These are phyloP conservation scores for Gymnothorax reevesii DNA, from an alignment of 2,797 vertebrate genomes.

Conservation along the genomic window DNA sequence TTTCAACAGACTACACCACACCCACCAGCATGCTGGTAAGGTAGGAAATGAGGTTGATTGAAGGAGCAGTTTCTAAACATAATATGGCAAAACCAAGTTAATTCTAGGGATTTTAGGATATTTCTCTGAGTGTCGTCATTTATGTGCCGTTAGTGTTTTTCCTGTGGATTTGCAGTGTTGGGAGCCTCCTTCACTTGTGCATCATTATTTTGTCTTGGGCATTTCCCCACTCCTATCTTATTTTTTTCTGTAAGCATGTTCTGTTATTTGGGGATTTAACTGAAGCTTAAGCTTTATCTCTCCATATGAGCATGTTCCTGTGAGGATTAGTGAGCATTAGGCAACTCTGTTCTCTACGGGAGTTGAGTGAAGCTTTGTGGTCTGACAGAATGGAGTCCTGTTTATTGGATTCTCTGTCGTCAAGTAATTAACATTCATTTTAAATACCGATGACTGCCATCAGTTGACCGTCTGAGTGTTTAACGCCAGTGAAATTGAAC, in stretches of 20 bases:
- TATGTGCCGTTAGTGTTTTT: not conserved
- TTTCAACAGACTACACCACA: not conserved
- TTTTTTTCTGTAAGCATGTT: not conserved
- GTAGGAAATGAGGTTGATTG: not conserved
- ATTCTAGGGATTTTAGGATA: not conserved
- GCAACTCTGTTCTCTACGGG: not conserved
- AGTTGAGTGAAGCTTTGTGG: no score
- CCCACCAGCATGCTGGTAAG: not conserved
- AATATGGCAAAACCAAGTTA: not conserved
- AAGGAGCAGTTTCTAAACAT: not conserved
- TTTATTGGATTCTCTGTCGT: not conserved
- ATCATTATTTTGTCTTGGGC: not conserved
- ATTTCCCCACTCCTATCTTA: not conserved
- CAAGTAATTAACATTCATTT: not conserved
- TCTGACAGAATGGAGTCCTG: not conserved
- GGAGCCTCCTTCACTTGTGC: not conserved
- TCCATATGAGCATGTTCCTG: not conserved
- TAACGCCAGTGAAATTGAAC: not conserved
- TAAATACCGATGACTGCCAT: not conserved
- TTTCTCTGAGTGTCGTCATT: not conserved
- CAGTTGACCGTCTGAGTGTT: not conserved
- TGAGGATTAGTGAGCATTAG: conserved; percentile 17
- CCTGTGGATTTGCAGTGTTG: not conserved
- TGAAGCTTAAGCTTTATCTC: not conserved
- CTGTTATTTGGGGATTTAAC: conserved; percentile 19